These are phyloP conservation scores for Chascanopsetta lugubris DNA, from an alignment of 2,113 vertebrate genomes.

Conservation along the genomic window DNA sequence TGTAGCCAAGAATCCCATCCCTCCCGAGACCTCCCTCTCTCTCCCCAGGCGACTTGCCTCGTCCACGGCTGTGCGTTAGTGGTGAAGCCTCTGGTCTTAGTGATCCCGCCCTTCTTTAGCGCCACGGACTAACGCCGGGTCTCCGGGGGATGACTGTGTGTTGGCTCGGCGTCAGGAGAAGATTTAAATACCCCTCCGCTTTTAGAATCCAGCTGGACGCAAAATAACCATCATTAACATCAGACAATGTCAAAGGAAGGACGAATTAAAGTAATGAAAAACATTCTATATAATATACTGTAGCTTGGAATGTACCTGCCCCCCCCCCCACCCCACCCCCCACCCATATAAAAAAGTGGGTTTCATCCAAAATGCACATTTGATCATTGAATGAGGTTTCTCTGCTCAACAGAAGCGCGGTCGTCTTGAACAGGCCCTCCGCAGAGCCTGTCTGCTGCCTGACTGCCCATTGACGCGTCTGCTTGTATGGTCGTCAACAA, in stretches of 20 bases:
- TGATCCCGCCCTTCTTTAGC: constrained; percentile 56
- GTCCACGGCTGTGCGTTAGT: constrained; percentile 54
- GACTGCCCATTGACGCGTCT: constrained; percentile 64
- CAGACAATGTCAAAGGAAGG: constrained; percentile 70
- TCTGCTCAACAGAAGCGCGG: constrained; percentile 37
- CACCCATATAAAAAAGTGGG: constrained; percentile 20
- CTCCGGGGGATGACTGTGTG: constrained; percentile 50
- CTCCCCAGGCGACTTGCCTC: constrained; percentile 59
- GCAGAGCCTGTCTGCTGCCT: constrained; percentile 52
- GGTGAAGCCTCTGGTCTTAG: constrained; percentile 30
- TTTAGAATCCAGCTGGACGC: constrained; percentile 73
- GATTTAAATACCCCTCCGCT: constrained; percentile 74
- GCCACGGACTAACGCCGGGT: constrained; percentile 12
- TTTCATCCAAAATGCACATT: constrained; percentile 48
- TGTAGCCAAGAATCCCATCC: constrained; percentile 30
- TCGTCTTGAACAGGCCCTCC: constrained; percentile 38
- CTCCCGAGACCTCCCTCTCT: constrained; percentile 22
- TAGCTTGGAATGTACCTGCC: constrained; percentile 33
- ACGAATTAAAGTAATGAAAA: constrained; percentile 67
- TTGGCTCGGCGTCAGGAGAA: constrained; percentile 62
- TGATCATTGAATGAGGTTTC: constrained; percentile 46
- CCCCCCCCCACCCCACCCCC: too few relatives aligned
- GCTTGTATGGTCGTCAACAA: constrained; percentile 70
- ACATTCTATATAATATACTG: constrained; percentile 32
- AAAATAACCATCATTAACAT: constrained; percentile 70